phyloP scores from a whole-genome alignment of 1,140 invertebrate species.

The Trachymyrmex cornetzi region DNA sequence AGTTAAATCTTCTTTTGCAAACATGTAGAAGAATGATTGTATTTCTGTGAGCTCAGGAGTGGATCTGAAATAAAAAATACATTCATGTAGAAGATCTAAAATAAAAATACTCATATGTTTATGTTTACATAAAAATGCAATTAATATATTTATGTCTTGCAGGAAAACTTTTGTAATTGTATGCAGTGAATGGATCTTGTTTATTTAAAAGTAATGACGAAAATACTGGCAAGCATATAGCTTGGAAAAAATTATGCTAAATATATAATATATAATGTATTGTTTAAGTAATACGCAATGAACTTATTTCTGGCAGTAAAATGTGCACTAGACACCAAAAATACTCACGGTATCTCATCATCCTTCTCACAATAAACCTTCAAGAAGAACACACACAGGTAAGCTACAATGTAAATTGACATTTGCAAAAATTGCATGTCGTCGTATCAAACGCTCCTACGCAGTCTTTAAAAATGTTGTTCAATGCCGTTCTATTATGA shows the following conservation, averaged over 20 bases:
- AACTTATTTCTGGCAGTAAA: not conserved
- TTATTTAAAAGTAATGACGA: not conserved
- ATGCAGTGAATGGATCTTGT: not conserved
- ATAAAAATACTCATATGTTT: not conserved
- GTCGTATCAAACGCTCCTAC: not conserved
- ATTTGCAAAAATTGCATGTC: not conserved
- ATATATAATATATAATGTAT: not conserved
- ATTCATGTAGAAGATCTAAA: not conserved
- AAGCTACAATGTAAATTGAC: not conserved
- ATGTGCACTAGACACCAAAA: not conserved
- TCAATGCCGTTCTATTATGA: not conserved
- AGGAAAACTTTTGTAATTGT: not conserved
- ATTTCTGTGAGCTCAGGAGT: slow-evolving; percentile 1
- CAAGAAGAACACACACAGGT: not conserved
- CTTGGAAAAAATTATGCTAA: not conserved
- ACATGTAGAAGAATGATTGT: slow-evolving; percentile 36
- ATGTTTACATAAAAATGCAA: not conserved
- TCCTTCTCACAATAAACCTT: slow-evolving; percentile 21
- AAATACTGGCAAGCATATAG: not conserved
- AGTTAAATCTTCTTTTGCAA: not conserved
- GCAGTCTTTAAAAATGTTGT: not conserved
- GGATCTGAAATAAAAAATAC: slow-evolving; percentile 17
- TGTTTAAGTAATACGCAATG: not conserved
- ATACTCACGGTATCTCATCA: slow-evolving; percentile 24
- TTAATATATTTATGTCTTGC: not conserved